Base-by-base conservation (phyloP, 2,888 invertebrate species). In the Ditula angustiorana region DNA sequence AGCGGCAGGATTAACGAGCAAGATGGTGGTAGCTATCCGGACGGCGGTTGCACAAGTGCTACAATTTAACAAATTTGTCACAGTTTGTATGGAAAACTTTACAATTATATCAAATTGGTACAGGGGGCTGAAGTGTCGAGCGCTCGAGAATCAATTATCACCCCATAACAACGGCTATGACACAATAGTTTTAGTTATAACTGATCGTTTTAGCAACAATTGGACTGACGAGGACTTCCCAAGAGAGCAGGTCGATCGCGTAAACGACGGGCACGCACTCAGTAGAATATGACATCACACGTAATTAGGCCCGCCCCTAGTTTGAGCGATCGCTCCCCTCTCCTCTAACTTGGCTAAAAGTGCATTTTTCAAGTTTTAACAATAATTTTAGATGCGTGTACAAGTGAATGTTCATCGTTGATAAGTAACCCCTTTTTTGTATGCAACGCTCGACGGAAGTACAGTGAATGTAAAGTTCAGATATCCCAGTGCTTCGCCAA, bases 181-280 rank as follows among this genome's bases (percentile, higher is more conserved):
- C 52, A 13, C 19, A 1, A 4, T 61, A 19, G 16, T 24, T 28
- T 55, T 61, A 61, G 5, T 26, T 37, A 2, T 41, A 23, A 37
- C 52, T 35, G 21, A 53, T 64, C 26, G n/a, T 59, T 26, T 24
- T 41, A 50, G 63, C 44, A 64, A 58, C 64, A 52, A 44, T 57
- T 33, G 62, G 58, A 64, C 64, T 64, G 63, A 58, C 28, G 33
- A 21, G 35, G 26, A 47, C 52, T 63, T 58, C 37, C 63, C 37
- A 2, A 16, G 33, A 47, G 35, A 7, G 13, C 33, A 10, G 53
- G 24, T 35, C 35, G 50, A 58, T 16, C 44, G 33, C 26, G 13
- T 30, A 46, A 46, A 24, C 61, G 33, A 35, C 24, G 57, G 33
- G 26, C 57, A 11, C 19, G 33, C 61, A 24, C 53, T 8, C 33